These are phyloP conservation scores for Stomorhina lunata DNA, from an alignment of 2,888 invertebrate species.

Conservation along the genomic window DNA sequence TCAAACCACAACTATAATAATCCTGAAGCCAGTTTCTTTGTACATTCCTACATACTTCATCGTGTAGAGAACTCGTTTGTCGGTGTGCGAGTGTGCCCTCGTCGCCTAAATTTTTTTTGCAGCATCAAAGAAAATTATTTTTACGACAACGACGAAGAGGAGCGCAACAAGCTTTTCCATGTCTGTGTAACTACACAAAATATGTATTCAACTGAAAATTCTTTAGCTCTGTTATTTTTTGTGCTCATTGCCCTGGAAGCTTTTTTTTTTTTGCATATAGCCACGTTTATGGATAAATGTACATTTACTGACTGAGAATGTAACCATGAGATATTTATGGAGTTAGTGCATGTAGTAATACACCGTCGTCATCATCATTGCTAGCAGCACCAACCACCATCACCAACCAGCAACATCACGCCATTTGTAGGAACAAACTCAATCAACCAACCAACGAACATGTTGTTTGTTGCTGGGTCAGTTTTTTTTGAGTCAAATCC, in stretches of 20 bases:
- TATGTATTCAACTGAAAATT: not conserved
- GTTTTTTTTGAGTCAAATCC: constrained; percentile 46
- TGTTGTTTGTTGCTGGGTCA: constrained; percentile 6
- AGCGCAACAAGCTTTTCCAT: constrained; percentile 55
- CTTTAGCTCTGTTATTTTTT: constrained; percentile 2
- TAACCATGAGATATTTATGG: constrained; percentile 52
- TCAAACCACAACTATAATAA: constrained; percentile 63
- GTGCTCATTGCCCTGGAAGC: constrained; percentile 14
- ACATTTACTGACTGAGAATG: constrained; percentile 3
- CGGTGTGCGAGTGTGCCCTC: too few species aligned
- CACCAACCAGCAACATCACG: too few species aligned
- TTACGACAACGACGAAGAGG: constrained; percentile 30
- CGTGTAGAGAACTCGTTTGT: not conserved
- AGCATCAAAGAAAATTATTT: constrained; percentile 56
- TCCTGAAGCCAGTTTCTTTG: constrained; percentile 50
- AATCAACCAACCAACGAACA: too few species aligned
- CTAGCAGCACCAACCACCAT: too few species aligned
- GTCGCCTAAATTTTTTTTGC: constrained; percentile 27
- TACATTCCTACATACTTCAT: too few species aligned
- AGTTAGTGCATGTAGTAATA: constrained; percentile 34
- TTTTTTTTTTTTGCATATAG: not conserved
- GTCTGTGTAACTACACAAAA: not conserved
- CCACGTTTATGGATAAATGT: not conserved
- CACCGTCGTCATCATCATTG: too few species aligned
- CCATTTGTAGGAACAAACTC: too few species aligned